Evolutionary conservation across 2,113 vertebrate genomes (phyloP).

Genomic region (Euleptes europaea): DNA sequence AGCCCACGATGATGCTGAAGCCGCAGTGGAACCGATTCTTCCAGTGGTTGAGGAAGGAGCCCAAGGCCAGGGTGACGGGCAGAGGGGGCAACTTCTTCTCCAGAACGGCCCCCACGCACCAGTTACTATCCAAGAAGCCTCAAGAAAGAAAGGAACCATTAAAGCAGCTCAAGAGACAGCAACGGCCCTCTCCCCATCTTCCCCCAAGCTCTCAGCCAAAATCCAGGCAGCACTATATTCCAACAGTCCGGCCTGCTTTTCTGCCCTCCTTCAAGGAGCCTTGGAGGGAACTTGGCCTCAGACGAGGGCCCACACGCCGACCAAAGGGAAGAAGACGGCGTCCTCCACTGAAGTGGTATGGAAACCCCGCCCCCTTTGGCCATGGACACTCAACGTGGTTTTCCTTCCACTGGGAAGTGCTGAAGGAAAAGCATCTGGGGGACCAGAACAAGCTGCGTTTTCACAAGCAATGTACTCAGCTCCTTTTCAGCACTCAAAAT

Average conservation of each 20-base stretch:
- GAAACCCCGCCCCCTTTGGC: too few relatives aligned
- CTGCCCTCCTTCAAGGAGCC: background rate
- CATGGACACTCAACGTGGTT: too few relatives aligned
- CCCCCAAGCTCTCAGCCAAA: background rate
- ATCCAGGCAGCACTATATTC: background rate
- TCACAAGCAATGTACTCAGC: background rate
- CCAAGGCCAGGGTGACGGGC: constrained; percentile 91
- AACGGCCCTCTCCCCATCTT: too few relatives aligned
- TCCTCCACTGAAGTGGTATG: too few relatives aligned
- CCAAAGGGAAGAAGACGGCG: too few relatives aligned
- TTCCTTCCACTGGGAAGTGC: too few relatives aligned
- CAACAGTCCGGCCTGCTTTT: background rate
- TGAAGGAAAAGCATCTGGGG: too few relatives aligned
- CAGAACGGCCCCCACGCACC: constrained; percentile 91
- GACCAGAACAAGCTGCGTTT: too few relatives aligned
- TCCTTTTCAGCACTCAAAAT: too few relatives aligned
- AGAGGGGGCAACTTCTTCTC: constrained; percentile 92
- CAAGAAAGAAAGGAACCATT: background rate
- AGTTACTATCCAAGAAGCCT: constrained; percentile 95
- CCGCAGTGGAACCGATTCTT: constrained; percentile 93
- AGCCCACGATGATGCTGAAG: constrained; percentile 91
- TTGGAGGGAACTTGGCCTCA: background rate
- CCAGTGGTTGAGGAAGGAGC: constrained; percentile 94
- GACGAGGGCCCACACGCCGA: too few relatives aligned
- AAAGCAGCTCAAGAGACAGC: background rate